phyloP scores from a whole-genome alignment of 2,888 invertebrate species.

The Brachyptera risi region DNA sequence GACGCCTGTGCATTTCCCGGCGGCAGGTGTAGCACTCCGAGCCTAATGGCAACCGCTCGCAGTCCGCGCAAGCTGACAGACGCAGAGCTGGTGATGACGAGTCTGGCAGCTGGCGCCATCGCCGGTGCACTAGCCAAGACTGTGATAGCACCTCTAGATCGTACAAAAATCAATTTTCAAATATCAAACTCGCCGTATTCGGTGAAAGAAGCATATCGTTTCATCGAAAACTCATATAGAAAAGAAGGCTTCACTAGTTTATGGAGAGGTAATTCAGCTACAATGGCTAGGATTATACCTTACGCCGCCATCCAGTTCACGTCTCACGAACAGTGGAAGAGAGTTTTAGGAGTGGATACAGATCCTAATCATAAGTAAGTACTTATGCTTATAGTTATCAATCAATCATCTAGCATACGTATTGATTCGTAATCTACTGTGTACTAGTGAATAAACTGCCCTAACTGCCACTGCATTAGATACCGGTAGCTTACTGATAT shows the following conservation, averaged over 20 bases:
- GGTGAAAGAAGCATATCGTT: conserved; percentile 63
- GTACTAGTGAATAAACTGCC: no score
- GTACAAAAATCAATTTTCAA: conserved; percentile 94
- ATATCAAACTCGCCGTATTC: conserved; percentile 65
- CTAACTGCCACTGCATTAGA: no score
- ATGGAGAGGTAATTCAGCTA: conserved; percentile 98
- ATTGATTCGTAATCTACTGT: not conserved
- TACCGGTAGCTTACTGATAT: no score
- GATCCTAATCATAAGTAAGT: conserved; percentile 27
- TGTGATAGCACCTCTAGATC: conserved; percentile 91
- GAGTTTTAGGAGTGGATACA: conserved; percentile 64
- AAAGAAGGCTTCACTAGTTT: conserved; percentile 78
- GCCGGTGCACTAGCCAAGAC: conserved; percentile 97
- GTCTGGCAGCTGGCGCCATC: conserved; percentile 83
- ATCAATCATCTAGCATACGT: no score
- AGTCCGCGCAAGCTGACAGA: conserved; percentile 43
- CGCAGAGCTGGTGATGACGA: conserved; percentile 66
- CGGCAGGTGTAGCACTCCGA: no score
- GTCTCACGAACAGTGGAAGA: conserved; percentile 96
- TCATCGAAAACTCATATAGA: conserved; percentile 62
- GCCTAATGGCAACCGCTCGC: not conserved
- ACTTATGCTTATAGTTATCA: not conserved
- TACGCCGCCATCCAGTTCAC: conserved; percentile 98
- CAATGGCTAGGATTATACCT: conserved; percentile 94
- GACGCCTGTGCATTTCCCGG: no score